These are phyloP conservation scores for Myotis brandtii DNA, from an alignment of 2,113 vertebrate genomes.

Conservation along the genomic window DNA sequence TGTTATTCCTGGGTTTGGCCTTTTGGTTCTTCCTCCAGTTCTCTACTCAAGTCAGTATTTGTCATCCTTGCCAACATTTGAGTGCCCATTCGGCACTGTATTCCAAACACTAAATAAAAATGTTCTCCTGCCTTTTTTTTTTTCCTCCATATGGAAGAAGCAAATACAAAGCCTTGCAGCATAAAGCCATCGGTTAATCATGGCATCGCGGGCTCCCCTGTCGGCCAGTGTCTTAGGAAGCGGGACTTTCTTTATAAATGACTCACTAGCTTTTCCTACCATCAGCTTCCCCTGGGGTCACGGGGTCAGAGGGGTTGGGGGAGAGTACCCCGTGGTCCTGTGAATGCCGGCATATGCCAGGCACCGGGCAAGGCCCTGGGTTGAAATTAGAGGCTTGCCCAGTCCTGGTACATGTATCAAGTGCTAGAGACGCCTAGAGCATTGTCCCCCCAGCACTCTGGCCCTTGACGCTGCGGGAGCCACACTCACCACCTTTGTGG, in stretches of 20 bases:
- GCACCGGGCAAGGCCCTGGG: rapidly evolving
- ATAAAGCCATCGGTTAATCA: background rate
- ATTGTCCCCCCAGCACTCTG: background rate
- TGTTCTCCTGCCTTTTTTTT: background rate
- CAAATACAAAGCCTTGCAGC: background rate
- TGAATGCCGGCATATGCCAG: background rate
- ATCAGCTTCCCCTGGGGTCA: background rate
- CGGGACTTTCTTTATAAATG: background rate
- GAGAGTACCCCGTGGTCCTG: rapidly evolving
- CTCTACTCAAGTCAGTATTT: background rate
- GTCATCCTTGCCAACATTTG: background rate
- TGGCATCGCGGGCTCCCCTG: rapidly evolving
- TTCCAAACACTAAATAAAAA: background rate
- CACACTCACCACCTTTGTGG: background rate
- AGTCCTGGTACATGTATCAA: rapidly evolving
- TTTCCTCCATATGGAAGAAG: rapidly evolving
- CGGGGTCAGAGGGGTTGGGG: rapidly evolving
- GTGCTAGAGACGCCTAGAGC: background rate
- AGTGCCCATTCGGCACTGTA: background rate
- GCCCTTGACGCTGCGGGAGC: background rate
- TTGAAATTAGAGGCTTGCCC: background rate
- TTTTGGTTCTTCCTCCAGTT: background rate
- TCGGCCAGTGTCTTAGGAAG: rapidly evolving
- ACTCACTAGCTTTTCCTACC: background rate
- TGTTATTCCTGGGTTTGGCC: no score